Conservation (phyloP, 2,113 vertebrate species). For the Plectropomus leopardus region DNA sequence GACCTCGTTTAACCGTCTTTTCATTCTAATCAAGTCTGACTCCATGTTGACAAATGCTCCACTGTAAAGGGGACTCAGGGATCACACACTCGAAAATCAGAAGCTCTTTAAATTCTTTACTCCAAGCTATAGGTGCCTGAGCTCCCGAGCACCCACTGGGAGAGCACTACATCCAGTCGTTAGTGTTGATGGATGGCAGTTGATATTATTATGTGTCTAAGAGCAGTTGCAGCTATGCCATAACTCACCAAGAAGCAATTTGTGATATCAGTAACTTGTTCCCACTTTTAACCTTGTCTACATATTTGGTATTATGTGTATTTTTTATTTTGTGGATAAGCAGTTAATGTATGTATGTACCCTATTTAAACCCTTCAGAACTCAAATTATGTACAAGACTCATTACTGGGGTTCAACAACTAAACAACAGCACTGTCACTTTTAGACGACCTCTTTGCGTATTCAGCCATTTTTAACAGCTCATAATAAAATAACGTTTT, state of each 20-base stretch:
- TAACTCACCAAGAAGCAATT: background rate
- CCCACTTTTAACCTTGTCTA: background rate
- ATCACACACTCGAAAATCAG: background rate
- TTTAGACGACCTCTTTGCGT: too few relatives aligned
- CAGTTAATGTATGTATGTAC: too few relatives aligned
- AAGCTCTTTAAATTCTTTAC: background rate
- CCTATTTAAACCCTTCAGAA: too few relatives aligned
- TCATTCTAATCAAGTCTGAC: slow-evolving; percentile 18
- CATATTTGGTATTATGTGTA: background rate
- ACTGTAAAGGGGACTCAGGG: background rate
- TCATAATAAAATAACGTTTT: too few relatives aligned
- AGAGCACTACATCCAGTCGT: background rate
- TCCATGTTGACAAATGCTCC: background rate
- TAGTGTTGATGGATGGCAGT: background rate
- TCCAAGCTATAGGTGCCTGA: background rate
- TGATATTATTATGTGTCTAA: background rate
- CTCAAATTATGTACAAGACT: too few relatives aligned
- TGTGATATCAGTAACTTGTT: background rate
- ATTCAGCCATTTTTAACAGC: too few relatives aligned
- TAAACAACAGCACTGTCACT: too few relatives aligned
- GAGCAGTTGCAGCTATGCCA: background rate
- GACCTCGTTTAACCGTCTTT: slow-evolving; percentile 34
- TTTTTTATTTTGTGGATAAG: background rate
- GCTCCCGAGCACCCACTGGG: background rate
- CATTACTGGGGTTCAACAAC: too few relatives aligned